Base-by-base conservation (phyloP, 2,888 invertebrate genomes). In the Eilema caniola region DNA sequence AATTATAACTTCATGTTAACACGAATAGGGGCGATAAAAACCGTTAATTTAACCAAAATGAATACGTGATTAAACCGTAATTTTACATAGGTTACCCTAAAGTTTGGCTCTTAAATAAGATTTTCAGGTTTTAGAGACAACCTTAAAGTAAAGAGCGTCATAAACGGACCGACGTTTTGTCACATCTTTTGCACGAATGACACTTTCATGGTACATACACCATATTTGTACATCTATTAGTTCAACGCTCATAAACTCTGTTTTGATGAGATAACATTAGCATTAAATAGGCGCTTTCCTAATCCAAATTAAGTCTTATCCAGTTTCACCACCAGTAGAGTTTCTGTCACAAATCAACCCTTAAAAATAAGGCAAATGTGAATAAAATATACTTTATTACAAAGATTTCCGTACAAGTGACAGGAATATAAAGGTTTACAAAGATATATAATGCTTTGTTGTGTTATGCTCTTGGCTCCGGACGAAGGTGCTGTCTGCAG, bases 91-190 rank as follows among this genome's bases (percentile, higher is more conserved):
- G 80, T 72, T 69, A 64, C 66, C 61, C 68, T 72, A 70, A 75
- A 74, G 79, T 79, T 77, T 62, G 71, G 62, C 64, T 62, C 72
- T 71, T 63, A 69, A 72, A 71, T 67, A 67, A 71, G 59, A 53
- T 71, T 63, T 60, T 66, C 28, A 53, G n/a, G 33, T 37, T 47
- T 56, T 59, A 47, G 23, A 47, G 37, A 64, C 76, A 73, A 80
- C 74, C 83, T 81, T 81, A 79, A 73, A 81, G 82, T 82, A 69
- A 75, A 81, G 67, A 72, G 75, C 81, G 81, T 83, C 83, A 80
- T 82, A 78, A 68, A 65, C 62, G 31, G 66, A 74, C 10, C 20
- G 23, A 70, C 53, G 31, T 28, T 28, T 66, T 62, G 28, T 70
- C 20, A 57, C n/a, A n/a, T n/a, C n/a, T n/a, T n/a, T n/a, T n/a